These are phyloP conservation scores for Sander lucioperca DNA, from an alignment of 2,113 vertebrate species.

Conservation along the genomic window DNA sequence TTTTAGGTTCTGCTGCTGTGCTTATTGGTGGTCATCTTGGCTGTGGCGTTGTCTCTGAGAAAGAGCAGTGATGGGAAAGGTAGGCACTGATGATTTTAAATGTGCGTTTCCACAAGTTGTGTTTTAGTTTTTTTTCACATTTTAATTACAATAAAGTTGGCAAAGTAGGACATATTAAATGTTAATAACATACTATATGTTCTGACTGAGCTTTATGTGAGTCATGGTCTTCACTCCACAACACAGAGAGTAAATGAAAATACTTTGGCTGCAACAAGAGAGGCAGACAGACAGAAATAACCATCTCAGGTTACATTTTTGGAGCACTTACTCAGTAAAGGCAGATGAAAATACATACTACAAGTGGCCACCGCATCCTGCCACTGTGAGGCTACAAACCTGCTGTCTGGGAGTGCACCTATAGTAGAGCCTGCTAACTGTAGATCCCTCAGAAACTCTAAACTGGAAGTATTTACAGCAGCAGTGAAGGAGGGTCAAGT, in stretches of 20 bases:
- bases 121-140: no score
- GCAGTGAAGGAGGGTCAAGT: slow-evolving; percentile 36
- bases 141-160: no score
- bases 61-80: slow-evolving; percentile 39
- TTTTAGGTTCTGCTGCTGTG: slow-evolving; percentile 76
- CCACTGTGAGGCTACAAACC: slow-evolving; percentile 33
- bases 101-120: no score
- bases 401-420: slow-evolving; percentile 57
- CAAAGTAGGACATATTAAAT: no score
- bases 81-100: slow-evolving; percentile 14
- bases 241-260: slow-evolving; percentile 11
- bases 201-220: slow-evolving; percentile 7
- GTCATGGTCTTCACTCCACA: not conserved
- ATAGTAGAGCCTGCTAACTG: slow-evolving; percentile 2
- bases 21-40: slow-evolving; percentile 76
- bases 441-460: slow-evolving; percentile 23
- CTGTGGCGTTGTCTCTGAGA: slow-evolving; percentile 68
- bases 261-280: not conserved
- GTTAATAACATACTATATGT: not conserved
- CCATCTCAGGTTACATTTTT: slow-evolving; percentile 26
- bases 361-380: not conserved
- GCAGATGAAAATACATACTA: slow-evolving; percentile 8
- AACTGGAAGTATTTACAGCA: slow-evolving; percentile 50
- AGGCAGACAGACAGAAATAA: slow-evolving; percentile 26
- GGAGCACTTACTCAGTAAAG: slow-evolving; percentile 9